phyloP scores from a whole-genome alignment of 1,140 invertebrate species.

The Nebria ingens region DNA sequence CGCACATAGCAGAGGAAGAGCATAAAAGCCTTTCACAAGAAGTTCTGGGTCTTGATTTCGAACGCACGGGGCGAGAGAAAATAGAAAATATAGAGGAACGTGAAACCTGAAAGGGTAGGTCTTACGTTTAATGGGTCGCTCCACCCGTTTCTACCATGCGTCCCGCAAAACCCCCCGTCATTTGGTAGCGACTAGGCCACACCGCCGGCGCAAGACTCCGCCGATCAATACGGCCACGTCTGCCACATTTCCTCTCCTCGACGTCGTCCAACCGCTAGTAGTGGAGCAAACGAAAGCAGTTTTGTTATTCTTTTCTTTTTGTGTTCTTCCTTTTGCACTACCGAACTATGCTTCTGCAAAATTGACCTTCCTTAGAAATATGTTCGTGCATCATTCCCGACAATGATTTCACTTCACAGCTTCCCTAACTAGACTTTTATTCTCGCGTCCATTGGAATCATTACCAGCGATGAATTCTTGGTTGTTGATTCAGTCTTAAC shows the following conservation, averaged over 20 bases:
- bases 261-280: neutral
- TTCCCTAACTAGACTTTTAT: too few relatives aligned
- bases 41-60: neutral
- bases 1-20: too few relatives aligned
- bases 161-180: neutral
- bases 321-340: too few relatives aligned
- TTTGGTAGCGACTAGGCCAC: slow-evolving; percentile 2
- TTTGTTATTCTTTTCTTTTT: too few relatives aligned
- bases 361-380: too few relatives aligned
- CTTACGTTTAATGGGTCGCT: slow-evolving; percentile 4
- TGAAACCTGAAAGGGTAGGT: slow-evolving; percentile 9
- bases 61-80: neutral
- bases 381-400: too few relatives aligned
- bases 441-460: too few relatives aligned
- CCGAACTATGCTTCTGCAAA: too few relatives aligned
- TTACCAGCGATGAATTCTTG: too few relatives aligned
- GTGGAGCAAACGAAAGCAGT: neutral
- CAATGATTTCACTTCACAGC: too few relatives aligned
- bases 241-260: neutral
- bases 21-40: too few relatives aligned
- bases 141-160: neutral
- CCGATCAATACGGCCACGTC: slow-evolving; percentile 2
- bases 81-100: neutral
- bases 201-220: slow-evolving; percentile 1
- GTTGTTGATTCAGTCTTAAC: too few relatives aligned